Evolutionary conservation across 1,140 invertebrate species (phyloP).

Genomic region (Doryteuthis pealeii): DNA sequence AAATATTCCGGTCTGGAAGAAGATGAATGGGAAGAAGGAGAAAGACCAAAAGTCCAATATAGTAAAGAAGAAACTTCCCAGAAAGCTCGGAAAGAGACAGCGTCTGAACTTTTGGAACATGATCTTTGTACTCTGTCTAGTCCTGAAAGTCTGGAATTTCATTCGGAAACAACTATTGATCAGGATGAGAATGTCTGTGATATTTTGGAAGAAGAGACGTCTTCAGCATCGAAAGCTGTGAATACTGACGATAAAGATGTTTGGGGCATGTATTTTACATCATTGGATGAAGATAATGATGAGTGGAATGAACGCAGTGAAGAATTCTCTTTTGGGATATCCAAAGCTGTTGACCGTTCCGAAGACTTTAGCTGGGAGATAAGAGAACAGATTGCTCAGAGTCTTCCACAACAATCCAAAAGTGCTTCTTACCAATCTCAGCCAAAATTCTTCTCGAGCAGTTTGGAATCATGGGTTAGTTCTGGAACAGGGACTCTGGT

Average conservation of each 20-base stretch:
- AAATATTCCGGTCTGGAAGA: no score
- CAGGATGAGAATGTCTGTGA: no score
- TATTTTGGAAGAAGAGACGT: neutral
- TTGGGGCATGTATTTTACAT: neutral
- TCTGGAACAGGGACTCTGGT: neutral
- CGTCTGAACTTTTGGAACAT: no score
- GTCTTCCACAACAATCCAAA: neutral
- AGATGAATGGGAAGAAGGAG: no score
- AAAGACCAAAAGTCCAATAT: no score
- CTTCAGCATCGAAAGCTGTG: neutral
- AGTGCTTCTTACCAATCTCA: neutral
- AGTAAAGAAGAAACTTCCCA: no score
- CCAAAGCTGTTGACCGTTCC: neutral
- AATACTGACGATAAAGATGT: conserved; percentile 7
- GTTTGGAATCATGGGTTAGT: neutral
- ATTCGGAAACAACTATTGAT: no score
- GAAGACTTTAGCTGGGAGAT: conserved; percentile 3
- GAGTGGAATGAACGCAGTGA: no score
- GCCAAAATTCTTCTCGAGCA: neutral
- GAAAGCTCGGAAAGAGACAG: no score
- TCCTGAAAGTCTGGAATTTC: no score
- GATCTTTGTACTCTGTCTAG: no score
- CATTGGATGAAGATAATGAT: neutral
- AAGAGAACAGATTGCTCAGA: neutral
- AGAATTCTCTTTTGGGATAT: no score